Evolutionary conservation across 2,888 invertebrate genomes (phyloP).

Genomic region (Nemapogon koenigi): DNA sequence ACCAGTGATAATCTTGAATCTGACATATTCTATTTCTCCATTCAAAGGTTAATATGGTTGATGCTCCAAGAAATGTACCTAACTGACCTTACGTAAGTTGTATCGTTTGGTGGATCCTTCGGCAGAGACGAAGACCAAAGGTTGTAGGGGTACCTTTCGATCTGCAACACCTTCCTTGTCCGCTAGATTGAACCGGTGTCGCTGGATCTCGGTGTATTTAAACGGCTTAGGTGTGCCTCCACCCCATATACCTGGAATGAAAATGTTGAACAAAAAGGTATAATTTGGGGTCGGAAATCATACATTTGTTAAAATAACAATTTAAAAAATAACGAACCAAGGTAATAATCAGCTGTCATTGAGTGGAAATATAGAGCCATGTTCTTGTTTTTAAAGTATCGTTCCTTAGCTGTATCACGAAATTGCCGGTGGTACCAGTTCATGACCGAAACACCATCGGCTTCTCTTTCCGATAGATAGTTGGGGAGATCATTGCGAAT

Average conservation of each 20-base stretch:
- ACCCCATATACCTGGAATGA: conserved; percentile 80
- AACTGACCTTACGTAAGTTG: conserved; percentile 86
- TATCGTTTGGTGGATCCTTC: conserved; percentile 90
- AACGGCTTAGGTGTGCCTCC: conserved; percentile 94
- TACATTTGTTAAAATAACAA: no score
- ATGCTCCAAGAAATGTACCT: background rate
- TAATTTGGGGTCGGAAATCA: no score
- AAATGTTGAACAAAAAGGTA: no score
- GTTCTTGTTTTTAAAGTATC: conserved; percentile 97
- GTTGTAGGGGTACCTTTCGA: conserved; percentile 94
- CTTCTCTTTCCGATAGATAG: conserved; percentile 95
- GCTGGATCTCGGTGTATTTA: conserved; percentile 95
- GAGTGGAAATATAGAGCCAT: conserved; percentile 97
- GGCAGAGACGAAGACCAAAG: conserved; percentile 87
- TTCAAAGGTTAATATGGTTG: background rate
- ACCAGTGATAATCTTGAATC: background rate
- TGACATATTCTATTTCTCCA: background rate
- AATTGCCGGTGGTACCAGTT: conserved; percentile 99
- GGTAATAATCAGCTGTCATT: conserved; percentile 96
- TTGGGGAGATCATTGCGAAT: conserved; percentile 96
- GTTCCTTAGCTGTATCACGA: conserved; percentile 89
- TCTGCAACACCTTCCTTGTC: conserved; percentile 91
- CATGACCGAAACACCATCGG: conserved; percentile 96
- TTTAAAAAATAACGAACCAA: conserved; percentile 61
- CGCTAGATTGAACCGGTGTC: conserved; percentile 86